Percentiles rank a stretch among this genome's conserved stretches.
Conservation (phyloP, 2,113 vertebrate genomes). For the Phalacrocorax carbo region DNA sequence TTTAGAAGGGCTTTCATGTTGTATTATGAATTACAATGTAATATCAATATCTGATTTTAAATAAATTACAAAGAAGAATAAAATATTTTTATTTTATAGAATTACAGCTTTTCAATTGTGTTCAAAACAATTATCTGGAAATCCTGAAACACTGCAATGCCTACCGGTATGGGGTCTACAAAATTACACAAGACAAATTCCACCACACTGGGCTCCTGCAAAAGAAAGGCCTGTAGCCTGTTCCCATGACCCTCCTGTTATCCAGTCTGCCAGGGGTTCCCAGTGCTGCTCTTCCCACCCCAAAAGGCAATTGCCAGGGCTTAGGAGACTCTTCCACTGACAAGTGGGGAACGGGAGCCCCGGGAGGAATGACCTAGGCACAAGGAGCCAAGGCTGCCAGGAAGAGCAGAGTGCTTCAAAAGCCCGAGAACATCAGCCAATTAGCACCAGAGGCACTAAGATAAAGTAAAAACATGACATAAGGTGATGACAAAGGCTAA, state of each 20-base stretch:
- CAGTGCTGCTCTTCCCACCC: background rate
- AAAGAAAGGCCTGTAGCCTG: background rate
- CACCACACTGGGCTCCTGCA: background rate
- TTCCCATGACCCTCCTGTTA: background rate
- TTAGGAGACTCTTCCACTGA: background rate
- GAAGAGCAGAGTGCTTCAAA: background rate
- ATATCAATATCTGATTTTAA: background rate
- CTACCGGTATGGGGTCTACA: background rate
- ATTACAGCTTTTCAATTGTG: background rate
- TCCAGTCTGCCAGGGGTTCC: background rate
- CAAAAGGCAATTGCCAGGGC: background rate
- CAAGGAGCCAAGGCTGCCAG: background rate
- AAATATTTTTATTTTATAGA: background rate
- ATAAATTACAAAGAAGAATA: background rate
- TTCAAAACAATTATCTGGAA: background rate
- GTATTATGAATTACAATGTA: background rate
- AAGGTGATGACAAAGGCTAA: background rate
- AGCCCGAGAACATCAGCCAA: background rate
- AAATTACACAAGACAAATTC: background rate
- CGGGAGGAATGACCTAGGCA: accelerated
- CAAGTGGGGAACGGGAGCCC: background rate
- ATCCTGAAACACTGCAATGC: background rate
- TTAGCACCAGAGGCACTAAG: background rate
- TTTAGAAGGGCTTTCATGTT: background rate
- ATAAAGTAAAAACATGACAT: background rate